These are phyloP conservation scores for Epinotia ramella DNA, from an alignment of 2,888 invertebrate species.

Conservation along the genomic window DNA sequence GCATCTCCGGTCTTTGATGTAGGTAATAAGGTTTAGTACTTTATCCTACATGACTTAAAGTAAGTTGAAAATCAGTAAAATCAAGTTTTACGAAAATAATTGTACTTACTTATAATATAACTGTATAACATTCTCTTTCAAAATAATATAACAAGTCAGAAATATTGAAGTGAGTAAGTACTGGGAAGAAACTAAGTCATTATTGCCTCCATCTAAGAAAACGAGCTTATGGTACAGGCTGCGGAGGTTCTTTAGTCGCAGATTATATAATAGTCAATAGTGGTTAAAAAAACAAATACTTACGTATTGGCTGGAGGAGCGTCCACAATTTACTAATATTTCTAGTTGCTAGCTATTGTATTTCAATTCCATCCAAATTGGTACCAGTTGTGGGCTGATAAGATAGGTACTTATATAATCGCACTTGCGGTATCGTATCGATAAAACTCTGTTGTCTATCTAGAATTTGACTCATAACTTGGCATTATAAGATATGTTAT, in stretches of 20 bases:
- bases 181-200: no score
- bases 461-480: slow-evolving; percentile 25
- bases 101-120: no score
- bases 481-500: slow-evolving; percentile 17
- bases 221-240: no score
- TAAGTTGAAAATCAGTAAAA: background rate
- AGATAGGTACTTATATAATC: slow-evolving; percentile 40
- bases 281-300: slow-evolving; percentile 22
- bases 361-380: slow-evolving; percentile 37
- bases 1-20: no score
- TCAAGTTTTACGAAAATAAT: background rate
- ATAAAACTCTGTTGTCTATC: slow-evolving; percentile 37
- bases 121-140: background rate
- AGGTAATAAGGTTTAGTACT: no score
- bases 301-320: slow-evolving; percentile 31
- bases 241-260: no score
- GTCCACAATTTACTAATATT: slow-evolving; percentile 40
- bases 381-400: slow-evolving; percentile 30
- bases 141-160: no score
- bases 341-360: slow-evolving; percentile 33
- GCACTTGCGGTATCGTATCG: slow-evolving; percentile 34
- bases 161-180: no score
- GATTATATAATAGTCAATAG: no score
- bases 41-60: background rate
- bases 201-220: no score